Evolutionary conservation across 1,140 invertebrate genomes (phyloP).

Genomic region (Belonocnema kinseyi): DNA sequence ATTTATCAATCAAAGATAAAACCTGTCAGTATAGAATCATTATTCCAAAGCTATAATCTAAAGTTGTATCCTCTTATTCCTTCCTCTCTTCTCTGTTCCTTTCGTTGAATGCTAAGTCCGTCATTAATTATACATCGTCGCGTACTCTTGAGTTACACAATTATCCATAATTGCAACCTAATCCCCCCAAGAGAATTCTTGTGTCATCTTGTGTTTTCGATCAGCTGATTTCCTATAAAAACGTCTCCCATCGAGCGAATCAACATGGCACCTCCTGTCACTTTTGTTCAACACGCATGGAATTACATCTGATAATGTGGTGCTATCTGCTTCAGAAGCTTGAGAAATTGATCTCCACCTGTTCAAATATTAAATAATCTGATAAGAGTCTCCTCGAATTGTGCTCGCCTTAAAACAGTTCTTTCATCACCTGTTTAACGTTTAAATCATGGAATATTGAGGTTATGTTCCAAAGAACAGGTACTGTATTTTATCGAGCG

Average conservation of each 20-base stretch:
- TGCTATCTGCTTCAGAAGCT: background rate
- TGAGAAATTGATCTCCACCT: constrained; percentile 1
- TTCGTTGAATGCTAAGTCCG: background rate
- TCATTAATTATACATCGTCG: background rate
- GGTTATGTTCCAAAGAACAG: constrained; percentile 10
- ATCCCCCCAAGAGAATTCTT: background rate
- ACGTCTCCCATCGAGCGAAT: background rate
- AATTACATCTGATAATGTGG: background rate
- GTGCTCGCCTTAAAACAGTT: constrained; percentile 1
- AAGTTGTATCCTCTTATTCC: too few species aligned
- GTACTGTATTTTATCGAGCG: background rate
- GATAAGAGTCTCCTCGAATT: constrained; percentile 15
- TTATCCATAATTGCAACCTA: background rate
- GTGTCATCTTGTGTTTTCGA: background rate
- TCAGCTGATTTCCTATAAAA: constrained; percentile 1
- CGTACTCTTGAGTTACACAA: background rate
- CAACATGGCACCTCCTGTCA: background rate
- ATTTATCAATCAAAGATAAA: background rate
- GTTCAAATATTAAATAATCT: constrained; percentile 6
- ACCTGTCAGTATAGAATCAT: too few species aligned
- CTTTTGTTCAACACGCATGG: background rate
- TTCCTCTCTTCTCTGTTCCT: background rate
- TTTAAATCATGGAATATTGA: background rate
- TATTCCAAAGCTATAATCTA: too few species aligned
- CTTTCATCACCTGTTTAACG: background rate